A percentile compares a stretch with the other conserved stretches of the same genome.
These are phyloP conservation scores for Chymomyza costata DNA, from an alignment of 1,140 invertebrate genomes.

Conservation along the genomic window DNA sequence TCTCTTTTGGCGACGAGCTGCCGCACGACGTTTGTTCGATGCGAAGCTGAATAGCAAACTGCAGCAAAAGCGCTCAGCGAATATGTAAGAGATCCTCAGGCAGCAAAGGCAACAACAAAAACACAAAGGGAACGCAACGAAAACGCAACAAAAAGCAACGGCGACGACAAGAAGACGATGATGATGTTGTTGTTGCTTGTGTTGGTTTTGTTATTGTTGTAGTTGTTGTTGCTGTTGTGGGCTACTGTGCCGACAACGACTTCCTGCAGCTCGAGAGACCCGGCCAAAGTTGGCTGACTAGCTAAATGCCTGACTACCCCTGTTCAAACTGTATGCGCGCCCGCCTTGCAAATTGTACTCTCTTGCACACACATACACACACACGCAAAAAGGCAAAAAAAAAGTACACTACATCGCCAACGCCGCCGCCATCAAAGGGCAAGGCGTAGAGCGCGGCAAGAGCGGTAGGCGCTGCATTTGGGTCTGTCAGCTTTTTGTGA, in stretches of 20 bases:
- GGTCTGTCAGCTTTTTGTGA: constrained; percentile 8
- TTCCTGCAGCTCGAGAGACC: constrained; percentile 32
- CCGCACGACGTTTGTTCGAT: constrained; percentile 54
- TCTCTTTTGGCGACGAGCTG: constrained; percentile 5
- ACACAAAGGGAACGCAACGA: no score
- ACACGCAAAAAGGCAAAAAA: constrained; percentile 1
- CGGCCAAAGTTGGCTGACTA: constrained; percentile 15
- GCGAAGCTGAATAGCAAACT: constrained; percentile 64
- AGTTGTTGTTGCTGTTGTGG: constrained; percentile 9
- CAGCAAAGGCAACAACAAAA: constrained; percentile 11
- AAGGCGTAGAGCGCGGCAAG: constrained; percentile 5
- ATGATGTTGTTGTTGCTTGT: constrained; percentile 6
- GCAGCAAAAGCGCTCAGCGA: constrained; percentile 28
- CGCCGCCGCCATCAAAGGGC: constrained; percentile 28
- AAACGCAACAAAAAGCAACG: constrained; percentile 17
- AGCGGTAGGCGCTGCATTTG: neutral
- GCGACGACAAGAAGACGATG: constrained; percentile 8
- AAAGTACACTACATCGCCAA: neutral
- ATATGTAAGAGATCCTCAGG: neutral
- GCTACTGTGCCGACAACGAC: constrained; percentile 35
- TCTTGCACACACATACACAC: constrained; percentile 9
- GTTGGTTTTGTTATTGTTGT: constrained; percentile 14
- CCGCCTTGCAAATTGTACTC: constrained; percentile 1
- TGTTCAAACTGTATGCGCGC: no score
- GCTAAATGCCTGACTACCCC: no score